Percentiles rank a stretch among this genome's conserved stretches.
Evolutionary conservation across 2,888 invertebrate species (phyloP).

Genomic region (Cecidostiba fungosa): DNA sequence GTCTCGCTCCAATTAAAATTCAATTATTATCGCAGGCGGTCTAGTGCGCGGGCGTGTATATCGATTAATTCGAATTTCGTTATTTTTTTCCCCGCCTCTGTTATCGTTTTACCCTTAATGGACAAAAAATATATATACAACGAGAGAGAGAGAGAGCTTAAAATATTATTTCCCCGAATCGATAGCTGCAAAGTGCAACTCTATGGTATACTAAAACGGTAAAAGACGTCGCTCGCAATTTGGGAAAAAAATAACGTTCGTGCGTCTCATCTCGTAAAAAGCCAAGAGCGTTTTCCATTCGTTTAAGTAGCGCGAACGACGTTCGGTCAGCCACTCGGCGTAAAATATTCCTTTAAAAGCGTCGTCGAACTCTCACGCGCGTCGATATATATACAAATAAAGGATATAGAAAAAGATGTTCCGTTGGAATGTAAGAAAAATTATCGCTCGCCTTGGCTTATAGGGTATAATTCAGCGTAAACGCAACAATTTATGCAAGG

Average conservation of each 20-base stretch:
- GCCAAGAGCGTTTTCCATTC: neutral
- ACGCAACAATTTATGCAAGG: constrained; percentile 48
- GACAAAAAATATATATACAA: neutral
- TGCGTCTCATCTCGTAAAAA: neutral
- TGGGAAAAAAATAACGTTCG: neutral
- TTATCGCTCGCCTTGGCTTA: constrained; percentile 23
- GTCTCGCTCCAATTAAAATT: neutral
- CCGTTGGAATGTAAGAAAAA: constrained; percentile 18
- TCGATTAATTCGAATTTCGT: neutral
- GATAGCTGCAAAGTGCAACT: neutral
- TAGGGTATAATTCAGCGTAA: constrained; percentile 26
- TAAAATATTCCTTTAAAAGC: neutral
- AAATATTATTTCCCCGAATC: neutral
- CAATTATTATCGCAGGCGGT: neutral
- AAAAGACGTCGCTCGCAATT: neutral
- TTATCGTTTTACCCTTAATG: neutral
- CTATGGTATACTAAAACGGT: neutral
- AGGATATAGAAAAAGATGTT: neutral
- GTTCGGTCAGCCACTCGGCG: neutral
- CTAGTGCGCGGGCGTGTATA: neutral
- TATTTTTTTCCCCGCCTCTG: neutral
- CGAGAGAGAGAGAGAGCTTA: too few relatives aligned
- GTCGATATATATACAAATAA: neutral
- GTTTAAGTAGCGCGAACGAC: too few relatives aligned
- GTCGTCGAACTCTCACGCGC: neutral